Evolutionary conservation across 2,888 invertebrate genomes (phyloP).

Genomic region (Drosophila antonietae): DNA sequence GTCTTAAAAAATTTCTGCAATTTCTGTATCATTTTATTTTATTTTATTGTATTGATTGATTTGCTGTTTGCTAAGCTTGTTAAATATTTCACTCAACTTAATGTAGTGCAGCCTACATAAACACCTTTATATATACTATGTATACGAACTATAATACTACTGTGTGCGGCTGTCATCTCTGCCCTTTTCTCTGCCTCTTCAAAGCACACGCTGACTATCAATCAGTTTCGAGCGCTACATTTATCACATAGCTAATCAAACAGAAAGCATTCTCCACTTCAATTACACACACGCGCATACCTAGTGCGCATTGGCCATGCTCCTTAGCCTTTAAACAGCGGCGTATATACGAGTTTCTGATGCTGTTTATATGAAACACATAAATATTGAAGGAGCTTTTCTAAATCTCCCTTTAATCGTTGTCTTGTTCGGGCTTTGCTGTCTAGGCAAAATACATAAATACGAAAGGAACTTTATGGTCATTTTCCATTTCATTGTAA

Average conservation of each 20-base stretch:
- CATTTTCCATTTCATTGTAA: no score
- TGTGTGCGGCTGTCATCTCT: neutral
- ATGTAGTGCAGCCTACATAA: neutral
- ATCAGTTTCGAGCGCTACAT: constrained; percentile 57
- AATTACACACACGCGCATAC: constrained; percentile 23
- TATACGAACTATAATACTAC: neutral
- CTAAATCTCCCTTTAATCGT: neutral
- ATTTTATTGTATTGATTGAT: no score
- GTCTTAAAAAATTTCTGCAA: no score
- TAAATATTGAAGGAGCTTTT: neutral
- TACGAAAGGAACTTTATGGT: no score
- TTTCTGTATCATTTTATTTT: no score
- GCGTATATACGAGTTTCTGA: constrained; percentile 2
- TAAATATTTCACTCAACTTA: neutral
- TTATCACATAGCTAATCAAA: constrained; percentile 56
- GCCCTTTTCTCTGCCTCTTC: neutral
- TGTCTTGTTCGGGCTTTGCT: no score
- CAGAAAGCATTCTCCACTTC: constrained; percentile 58
- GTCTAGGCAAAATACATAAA: no score
- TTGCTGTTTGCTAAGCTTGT: neutral
- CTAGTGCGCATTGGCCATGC: neutral
- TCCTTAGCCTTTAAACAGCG: neutral
- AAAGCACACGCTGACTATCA: constrained; percentile 47
- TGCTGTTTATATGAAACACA: neutral
- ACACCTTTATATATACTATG: neutral